A percentile compares a stretch with the other conserved stretches of the same genome.
Conservation (phyloP, 2,797 vertebrate species). For the Dendrocincla tyrannina region DNA sequence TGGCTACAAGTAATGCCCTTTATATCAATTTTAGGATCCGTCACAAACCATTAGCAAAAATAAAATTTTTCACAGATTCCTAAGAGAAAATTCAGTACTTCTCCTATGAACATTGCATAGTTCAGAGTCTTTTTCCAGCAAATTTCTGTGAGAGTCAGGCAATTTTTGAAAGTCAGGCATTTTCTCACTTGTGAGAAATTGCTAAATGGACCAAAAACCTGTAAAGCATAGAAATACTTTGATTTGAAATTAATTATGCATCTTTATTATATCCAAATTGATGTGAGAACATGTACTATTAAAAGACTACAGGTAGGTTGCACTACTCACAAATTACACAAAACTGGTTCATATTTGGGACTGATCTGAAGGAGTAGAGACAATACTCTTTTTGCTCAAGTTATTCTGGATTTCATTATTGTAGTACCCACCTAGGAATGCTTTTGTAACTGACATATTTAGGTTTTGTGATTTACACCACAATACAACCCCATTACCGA, state of each 20-base stretch:
- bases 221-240: background rate
- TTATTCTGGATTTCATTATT: background rate
- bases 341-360: background rate
- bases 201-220: background rate
- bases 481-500: slow-evolving; percentile 1
- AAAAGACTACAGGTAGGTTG: background rate
- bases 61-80: background rate
- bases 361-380: background rate
- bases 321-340: background rate
- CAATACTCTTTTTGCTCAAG: background rate
- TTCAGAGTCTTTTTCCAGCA: background rate
- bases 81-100: background rate
- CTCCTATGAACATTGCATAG: background rate
- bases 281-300: background rate
- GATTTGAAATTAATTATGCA: background rate
- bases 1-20: background rate
- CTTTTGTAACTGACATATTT: background rate
- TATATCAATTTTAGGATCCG: background rate
- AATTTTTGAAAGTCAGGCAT: background rate
- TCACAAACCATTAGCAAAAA: background rate
- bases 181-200: background rate
- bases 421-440: background rate
- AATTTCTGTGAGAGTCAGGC: background rate
- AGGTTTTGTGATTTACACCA: background rate
- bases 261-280: background rate